These are phyloP conservation scores for Himalopsyche kuldschensis DNA, from an alignment of 2,888 invertebrate genomes.

Conservation along the genomic window DNA sequence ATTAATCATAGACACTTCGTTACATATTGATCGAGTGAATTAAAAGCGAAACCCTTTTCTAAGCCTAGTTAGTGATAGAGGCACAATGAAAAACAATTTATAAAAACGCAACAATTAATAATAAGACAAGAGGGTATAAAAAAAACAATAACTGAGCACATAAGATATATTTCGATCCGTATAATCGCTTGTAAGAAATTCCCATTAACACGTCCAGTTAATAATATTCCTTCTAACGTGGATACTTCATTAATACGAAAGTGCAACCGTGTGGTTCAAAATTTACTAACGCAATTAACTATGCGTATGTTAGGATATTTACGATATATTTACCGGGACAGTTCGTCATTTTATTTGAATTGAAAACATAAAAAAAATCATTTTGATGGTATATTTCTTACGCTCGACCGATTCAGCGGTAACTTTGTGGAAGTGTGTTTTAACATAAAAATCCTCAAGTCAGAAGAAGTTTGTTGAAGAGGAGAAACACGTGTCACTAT, in stretches of 20 bases:
- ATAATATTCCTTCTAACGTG: constrained; percentile 19
- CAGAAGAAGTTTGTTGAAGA: too few species aligned
- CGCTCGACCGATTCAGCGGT: too few species aligned
- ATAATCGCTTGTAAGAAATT: constrained; percentile 32
- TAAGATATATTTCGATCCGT: constrained; percentile 13
- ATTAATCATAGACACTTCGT: not conserved
- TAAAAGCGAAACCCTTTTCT: not conserved
- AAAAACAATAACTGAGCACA: constrained; percentile 31
- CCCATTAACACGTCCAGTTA: constrained; percentile 34
- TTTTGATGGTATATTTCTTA: too few species aligned
- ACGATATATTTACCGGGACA: too few species aligned
- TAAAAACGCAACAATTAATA: constrained; percentile 9
- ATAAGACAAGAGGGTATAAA: constrained; percentile 18
- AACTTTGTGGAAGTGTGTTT: too few species aligned
- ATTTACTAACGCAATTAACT: too few species aligned
- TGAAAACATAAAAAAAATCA: too few species aligned
- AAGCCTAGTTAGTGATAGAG: not conserved
- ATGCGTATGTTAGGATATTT: too few species aligned
- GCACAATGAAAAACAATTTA: constrained; percentile 17
- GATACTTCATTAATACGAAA: constrained; percentile 20
- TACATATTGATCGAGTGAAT: not conserved
- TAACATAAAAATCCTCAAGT: too few species aligned
- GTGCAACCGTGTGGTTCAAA: constrained; percentile 10
- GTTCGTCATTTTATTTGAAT: too few species aligned
- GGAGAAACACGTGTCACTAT: too few species aligned